Base-by-base conservation (phyloP, 2,888 invertebrate genomes). In the Drosophila percnosoma region DNA sequence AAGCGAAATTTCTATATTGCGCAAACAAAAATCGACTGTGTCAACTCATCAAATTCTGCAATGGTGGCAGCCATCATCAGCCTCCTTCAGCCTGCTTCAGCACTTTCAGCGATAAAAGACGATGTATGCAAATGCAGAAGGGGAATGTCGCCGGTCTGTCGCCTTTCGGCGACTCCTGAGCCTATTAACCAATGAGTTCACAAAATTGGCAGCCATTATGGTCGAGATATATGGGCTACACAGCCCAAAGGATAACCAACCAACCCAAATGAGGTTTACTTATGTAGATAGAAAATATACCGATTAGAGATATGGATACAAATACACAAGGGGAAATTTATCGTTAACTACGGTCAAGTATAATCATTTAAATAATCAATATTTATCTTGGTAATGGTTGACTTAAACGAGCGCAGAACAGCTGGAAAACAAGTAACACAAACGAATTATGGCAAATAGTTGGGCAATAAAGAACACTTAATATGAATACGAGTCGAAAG, bases 151-250 rank as follows among this genome's bases (percentile, higher is more conserved):
- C 81, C 78, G 77, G 81, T 29, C 77, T 73, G 29, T n/a, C 42
- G 48, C 38, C 0, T 36, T 57, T 58, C 42, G 55, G 57, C 21
- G 21, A 21, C 63, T 72, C 48, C 61, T 55, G 70, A 57, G 68
- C 68, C 82, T 78, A 80, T 78, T 80, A 68, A 76, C 86, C 75
- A 80, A 86, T 86, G 70, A 81, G 76, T 78, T 88, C 82, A 78
- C 83, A 66, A 83, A 83, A 83, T 75, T 80, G 78, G 75, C 68
- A 78, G 67, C 54, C 78, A 65, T 72, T 45, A 49, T 48, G 27
- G 61, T 53, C 40, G 65, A 52, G 55, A 76, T 80, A 24, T 55
- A 38, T 72, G 67, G 53, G 45, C 42, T 11, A 15, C 45, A 73
- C 34, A 29, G 33, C 34, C 38, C 24, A 64, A 71, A 64, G 52